Evolutionary conservation across 2,797 vertebrate species (phyloP).

Genomic region (Zenarchopterus dispar): DNA sequence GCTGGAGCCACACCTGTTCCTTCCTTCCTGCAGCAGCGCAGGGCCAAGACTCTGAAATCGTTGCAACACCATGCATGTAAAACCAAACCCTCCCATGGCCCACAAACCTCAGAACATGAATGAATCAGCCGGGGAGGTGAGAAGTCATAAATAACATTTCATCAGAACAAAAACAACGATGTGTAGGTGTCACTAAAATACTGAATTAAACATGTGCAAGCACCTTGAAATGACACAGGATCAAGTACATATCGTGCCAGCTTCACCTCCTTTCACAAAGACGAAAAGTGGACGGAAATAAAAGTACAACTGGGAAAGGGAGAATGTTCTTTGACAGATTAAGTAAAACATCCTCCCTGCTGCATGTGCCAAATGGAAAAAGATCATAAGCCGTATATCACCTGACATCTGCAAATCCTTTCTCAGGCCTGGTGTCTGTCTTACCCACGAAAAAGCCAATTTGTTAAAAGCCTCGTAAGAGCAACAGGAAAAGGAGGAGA

Average conservation of each 20-base stretch:
- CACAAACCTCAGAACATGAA: slow-evolving; percentile 32
- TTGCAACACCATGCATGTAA: slow-evolving; percentile 40
- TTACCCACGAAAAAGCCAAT: slow-evolving; percentile 5
- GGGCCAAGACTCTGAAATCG: slow-evolving; percentile 52
- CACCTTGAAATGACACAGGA: background rate
- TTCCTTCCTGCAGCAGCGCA: slow-evolving; percentile 74
- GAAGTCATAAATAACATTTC: background rate
- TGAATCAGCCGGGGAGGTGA: slow-evolving; percentile 25
- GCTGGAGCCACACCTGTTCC: slow-evolving; percentile 80
- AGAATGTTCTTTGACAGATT: slow-evolving; percentile 39
- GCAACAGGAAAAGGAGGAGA: slow-evolving; percentile 33
- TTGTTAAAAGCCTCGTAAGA: slow-evolving; percentile 22
- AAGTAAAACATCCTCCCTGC: slow-evolving; percentile 42
- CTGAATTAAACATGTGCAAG: background rate
- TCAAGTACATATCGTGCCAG: background rate
- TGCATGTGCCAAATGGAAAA: slow-evolving; percentile 30
- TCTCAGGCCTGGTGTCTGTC: slow-evolving; percentile 49
- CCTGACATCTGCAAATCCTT: slow-evolving; percentile 25
- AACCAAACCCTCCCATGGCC: slow-evolving; percentile 33
- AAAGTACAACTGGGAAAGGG: slow-evolving; percentile 3
- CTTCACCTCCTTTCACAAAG: slow-evolving; percentile 13
- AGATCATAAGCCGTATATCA: slow-evolving; percentile 37
- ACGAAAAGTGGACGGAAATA: background rate
- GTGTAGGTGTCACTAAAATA: background rate
- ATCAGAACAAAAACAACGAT: background rate